Evolutionary conservation across 1,140 invertebrate genomes (phyloP).

Genomic region (Atopsyche davidsoni): DNA sequence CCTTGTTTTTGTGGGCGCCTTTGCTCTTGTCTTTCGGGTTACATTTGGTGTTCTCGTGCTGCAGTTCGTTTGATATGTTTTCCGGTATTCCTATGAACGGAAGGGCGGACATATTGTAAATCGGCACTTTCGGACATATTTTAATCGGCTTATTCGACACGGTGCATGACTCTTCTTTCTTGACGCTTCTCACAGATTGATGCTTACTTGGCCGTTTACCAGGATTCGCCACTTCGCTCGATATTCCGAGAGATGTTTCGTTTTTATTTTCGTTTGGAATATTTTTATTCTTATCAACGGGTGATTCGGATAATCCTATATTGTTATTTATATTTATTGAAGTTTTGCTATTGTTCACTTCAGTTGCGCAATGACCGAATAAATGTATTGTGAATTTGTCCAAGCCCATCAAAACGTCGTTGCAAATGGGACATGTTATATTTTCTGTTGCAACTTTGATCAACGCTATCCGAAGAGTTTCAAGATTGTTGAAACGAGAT

Average conservation of each 20-base stretch:
- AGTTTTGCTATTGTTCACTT: too few relatives aligned
- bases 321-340: too few relatives aligned
- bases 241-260: slow-evolving; percentile 13
- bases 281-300: neutral
- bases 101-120: slow-evolving; percentile 35
- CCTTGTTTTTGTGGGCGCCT: too few relatives aligned
- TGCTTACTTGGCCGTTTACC: slow-evolving; percentile 22
- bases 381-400: slow-evolving; percentile 82
- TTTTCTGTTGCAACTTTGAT: slow-evolving; percentile 69
- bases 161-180: slow-evolving; percentile 37
- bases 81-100: slow-evolving; percentile 40
- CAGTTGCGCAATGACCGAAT: slow-evolving; percentile 57
- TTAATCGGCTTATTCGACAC: slow-evolving; percentile 36
- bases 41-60: slow-evolving; percentile 7
- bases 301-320: too few relatives aligned
- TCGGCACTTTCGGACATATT: slow-evolving; percentile 42
- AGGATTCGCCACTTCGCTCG: slow-evolving; percentile 21
- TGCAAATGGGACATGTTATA: slow-evolving; percentile 68
- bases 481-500: slow-evolving; percentile 62
- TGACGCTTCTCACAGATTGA: slow-evolving; percentile 34
- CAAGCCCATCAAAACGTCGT: slow-evolving; percentile 64
- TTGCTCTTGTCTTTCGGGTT: slow-evolving; percentile 35
- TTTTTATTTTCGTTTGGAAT: neutral
- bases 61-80: slow-evolving; percentile 16
- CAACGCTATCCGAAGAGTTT: slow-evolving; percentile 62